Conservation (phyloP, 2,888 invertebrate genomes). For the Pandemis heparana region DNA sequence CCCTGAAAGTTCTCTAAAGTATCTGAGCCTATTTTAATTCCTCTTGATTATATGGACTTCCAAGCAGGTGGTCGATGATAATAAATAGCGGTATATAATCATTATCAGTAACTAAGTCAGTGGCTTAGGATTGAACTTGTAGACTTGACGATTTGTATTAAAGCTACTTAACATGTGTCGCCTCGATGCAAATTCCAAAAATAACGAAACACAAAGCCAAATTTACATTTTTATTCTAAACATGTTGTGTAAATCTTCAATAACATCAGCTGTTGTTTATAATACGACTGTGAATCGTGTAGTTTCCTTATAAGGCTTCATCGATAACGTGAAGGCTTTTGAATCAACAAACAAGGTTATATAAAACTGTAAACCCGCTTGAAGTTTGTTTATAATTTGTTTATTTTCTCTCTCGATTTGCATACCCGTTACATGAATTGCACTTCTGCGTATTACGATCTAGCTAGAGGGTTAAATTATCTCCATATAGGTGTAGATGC, state of each 20-base stretch:
- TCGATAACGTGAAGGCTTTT: constrained; percentile 18
- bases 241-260: constrained; percentile 11
- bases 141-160: too few species aligned
- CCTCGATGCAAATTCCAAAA: neutral
- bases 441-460: neutral
- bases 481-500: neutral
- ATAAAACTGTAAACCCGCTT: constrained; percentile 27
- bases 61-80: too few species aligned
- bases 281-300: neutral
- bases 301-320: constrained; percentile 21
- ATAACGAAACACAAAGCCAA: neutral
- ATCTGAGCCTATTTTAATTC: too few species aligned
- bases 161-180: too few species aligned
- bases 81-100: too few species aligned
- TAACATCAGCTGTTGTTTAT: constrained; percentile 10
- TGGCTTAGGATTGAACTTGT: too few species aligned
- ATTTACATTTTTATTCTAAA: constrained; percentile 11
- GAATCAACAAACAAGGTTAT: constrained; percentile 26
- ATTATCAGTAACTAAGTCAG: too few species aligned
- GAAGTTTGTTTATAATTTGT: constrained; percentile 20
- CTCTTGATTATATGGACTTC: too few species aligned
- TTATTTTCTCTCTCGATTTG: constrained; percentile 24
- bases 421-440: constrained; percentile 22
- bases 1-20: too few species aligned
- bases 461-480: constrained; percentile 1